phyloP scores from a whole-genome alignment of 2,888 invertebrate genomes.

The Chironomus riparius region DNA sequence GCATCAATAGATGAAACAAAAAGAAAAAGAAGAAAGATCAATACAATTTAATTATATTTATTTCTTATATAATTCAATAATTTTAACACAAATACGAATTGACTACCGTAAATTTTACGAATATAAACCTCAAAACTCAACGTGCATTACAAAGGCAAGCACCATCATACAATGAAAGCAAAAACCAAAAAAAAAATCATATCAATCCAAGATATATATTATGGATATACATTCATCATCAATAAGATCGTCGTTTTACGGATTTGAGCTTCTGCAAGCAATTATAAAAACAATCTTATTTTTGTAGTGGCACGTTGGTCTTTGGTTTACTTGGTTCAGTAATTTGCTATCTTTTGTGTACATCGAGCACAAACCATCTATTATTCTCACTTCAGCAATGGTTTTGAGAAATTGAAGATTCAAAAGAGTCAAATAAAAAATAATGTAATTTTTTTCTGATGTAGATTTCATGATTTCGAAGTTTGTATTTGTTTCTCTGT shows the following conservation, averaged over 20 bases:
- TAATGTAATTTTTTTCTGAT: background rate
- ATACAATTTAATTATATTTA: no score
- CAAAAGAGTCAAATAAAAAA: background rate
- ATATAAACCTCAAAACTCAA: no score
- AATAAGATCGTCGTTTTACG: background rate
- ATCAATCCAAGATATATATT: background rate
- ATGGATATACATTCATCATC: background rate
- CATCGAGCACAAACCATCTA: background rate
- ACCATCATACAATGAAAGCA: background rate
- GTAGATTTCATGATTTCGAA: background rate
- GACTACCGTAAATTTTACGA: no score
- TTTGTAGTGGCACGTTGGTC: slow-evolving; percentile 1
- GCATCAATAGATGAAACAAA: no score
- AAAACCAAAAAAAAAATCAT: background rate
- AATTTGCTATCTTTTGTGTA: background rate
- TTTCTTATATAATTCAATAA: no score
- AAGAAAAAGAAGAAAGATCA: no score
- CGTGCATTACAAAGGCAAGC: background rate
- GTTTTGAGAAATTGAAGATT: slow-evolving; percentile 2
- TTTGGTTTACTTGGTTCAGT: slow-evolving; percentile 1
- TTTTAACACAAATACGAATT: no score
- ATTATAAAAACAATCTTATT: slow-evolving; percentile 3
- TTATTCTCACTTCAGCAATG: background rate
- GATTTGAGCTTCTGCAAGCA: background rate
- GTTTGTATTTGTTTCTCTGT: slow-evolving; percentile 13